Evolutionary conservation across 2,888 invertebrate genomes (phyloP).

Genomic region (Melipona beecheii): DNA sequence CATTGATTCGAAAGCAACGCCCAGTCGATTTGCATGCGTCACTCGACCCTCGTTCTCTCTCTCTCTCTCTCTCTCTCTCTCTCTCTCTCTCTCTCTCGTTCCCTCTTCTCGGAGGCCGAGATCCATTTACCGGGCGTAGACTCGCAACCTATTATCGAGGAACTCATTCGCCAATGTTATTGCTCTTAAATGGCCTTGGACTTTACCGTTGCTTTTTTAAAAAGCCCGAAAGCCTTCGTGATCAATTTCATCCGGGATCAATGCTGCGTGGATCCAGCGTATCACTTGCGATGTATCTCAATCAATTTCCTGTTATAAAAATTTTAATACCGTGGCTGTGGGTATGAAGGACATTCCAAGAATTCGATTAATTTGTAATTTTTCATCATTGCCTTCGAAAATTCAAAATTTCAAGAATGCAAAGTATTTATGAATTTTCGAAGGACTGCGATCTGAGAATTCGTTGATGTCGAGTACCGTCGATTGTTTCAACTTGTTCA

Average conservation of each 20-base stretch:
- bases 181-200: slow-evolving; percentile 32
- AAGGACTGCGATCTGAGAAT: too few relatives aligned
- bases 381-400: too few relatives aligned
- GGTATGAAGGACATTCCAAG: too few relatives aligned
- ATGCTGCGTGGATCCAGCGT: neutral
- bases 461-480: too few relatives aligned
- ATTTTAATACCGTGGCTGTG: too few relatives aligned
- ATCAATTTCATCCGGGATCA: too few relatives aligned
- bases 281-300: neutral
- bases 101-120: neutral
- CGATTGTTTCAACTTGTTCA: too few relatives aligned
- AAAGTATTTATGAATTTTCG: too few relatives aligned
- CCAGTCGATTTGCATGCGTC: slow-evolving; percentile 61
- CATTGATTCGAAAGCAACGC: slow-evolving; percentile 69
- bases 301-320: too few relatives aligned
- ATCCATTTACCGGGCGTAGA: slow-evolving; percentile 44
- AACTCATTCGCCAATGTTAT: slow-evolving; percentile 33
- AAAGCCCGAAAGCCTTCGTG: neutral
- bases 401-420: too few relatives aligned
- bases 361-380: too few relatives aligned
- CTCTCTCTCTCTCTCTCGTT: neutral
- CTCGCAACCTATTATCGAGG: slow-evolving; percentile 56
- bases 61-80: neutral
- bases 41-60: slow-evolving; percentile 2
- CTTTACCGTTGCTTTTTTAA: slow-evolving; percentile 41